These are phyloP conservation scores for Halcyon leucocephala DNA, from an alignment of 2,797 vertebrate species.

Conservation along the genomic window DNA sequence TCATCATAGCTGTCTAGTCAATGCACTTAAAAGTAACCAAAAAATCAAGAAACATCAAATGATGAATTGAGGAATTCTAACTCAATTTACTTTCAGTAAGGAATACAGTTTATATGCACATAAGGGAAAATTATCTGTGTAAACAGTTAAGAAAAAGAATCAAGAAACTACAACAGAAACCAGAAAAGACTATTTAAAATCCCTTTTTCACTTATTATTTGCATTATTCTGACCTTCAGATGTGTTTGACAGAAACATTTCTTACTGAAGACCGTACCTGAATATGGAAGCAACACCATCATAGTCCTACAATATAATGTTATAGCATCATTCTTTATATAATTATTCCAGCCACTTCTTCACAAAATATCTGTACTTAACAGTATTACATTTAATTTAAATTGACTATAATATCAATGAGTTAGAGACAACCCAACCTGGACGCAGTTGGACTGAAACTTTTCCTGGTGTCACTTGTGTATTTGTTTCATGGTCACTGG, in stretches of 20 bases:
- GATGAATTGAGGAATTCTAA: background rate
- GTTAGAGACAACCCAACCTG: conserved; percentile 83
- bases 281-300: background rate
- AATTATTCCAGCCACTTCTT: background rate
- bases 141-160: background rate
- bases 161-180: background rate
- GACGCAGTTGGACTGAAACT: conserved; percentile 86
- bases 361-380: background rate
- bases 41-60: background rate
- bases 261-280: background rate
- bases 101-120: background rate
- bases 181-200: background rate
- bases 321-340: background rate
- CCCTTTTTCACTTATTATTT: background rate
- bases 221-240: background rate
- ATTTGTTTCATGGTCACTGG: conserved; percentile 79
- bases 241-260: background rate
- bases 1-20: background rate
- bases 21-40: background rate
- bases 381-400: background rate
- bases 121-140: background rate
- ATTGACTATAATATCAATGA: background rate
- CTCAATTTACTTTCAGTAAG: background rate
- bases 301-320: background rate
- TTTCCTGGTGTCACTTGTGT: conserved; percentile 90